Percentiles rank a stretch among this genome's conserved stretches.
These are phyloP conservation scores for Tachycineta bicolor DNA, from an alignment of 2,113 vertebrate genomes.

Conservation along the genomic window DNA sequence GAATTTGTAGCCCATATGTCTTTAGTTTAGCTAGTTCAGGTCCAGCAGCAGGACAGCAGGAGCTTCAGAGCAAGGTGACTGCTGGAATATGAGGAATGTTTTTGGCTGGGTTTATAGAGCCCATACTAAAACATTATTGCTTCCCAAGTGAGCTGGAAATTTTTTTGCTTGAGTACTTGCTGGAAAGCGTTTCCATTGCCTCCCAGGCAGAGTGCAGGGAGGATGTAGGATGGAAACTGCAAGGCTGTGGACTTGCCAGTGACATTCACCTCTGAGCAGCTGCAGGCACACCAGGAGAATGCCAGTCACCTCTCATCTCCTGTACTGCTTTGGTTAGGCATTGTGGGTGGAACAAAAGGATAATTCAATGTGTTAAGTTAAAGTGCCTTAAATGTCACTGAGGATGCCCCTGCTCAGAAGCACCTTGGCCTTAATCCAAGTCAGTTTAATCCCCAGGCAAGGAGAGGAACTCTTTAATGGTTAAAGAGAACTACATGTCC, in stretches of 20 bases:
- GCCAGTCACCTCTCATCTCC: neutral
- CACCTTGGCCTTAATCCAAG: neutral
- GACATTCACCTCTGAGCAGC: neutral
- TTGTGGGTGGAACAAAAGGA: neutral
- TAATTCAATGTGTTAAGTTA: neutral
- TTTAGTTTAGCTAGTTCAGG: neutral
- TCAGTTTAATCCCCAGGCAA: constrained; percentile 26
- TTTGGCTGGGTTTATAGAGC: neutral
- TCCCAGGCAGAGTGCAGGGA: neutral
- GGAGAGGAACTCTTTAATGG: constrained; percentile 29
- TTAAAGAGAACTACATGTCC: neutral
- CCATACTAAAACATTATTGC: neutral
- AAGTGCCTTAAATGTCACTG: constrained; percentile 33
- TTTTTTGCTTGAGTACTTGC: neutral
- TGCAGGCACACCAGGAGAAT: neutral
- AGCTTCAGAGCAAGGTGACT: neutral
- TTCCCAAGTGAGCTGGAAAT: neutral
- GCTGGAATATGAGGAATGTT: neutral
- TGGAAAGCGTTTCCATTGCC: neutral
- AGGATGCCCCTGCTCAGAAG: constrained; percentile 19
- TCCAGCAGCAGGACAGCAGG: neutral
- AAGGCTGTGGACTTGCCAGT: neutral
- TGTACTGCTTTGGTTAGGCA: neutral
- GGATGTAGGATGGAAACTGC: neutral
- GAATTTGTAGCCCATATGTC: neutral